Conservation (phyloP, 2,797 vertebrate species). For the Triplophysa yarkandensis region DNA sequence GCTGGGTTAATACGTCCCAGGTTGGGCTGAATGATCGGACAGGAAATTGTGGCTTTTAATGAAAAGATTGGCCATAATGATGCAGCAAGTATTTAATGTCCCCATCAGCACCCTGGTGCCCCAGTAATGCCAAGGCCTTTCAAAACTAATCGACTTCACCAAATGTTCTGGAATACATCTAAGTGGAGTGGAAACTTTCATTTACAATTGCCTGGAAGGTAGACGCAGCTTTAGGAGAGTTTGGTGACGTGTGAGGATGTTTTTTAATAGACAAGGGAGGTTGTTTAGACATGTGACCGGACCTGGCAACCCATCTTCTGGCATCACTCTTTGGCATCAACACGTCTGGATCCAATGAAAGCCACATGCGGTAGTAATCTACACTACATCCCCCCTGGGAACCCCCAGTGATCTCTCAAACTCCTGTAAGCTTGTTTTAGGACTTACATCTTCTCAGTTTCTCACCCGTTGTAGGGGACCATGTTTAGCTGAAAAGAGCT, state of each 20-base stretch:
- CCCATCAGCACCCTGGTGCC: slow-evolving; percentile 45
- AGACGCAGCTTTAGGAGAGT: slow-evolving; percentile 26
- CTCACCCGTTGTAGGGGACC: not conserved
- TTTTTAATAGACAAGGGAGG: slow-evolving; percentile 28
- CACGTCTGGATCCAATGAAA: slow-evolving; percentile 60
- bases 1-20: slow-evolving; percentile 69
- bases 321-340: slow-evolving; percentile 50
- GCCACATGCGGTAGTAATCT: slow-evolving; percentile 52
- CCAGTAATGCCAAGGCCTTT: slow-evolving; percentile 57
- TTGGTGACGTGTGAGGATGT: slow-evolving; percentile 34
- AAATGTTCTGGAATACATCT: slow-evolving; percentile 25
- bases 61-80: slow-evolving; percentile 64
- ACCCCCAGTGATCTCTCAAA: not conserved
- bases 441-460: slow-evolving; percentile 12
- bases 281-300: slow-evolving; percentile 31
- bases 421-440: slow-evolving; percentile 29
- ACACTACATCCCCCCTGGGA: slow-evolving; percentile 13
- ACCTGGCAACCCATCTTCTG: slow-evolving; percentile 48
- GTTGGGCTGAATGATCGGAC: slow-evolving; percentile 66
- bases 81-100: slow-evolving; percentile 55
- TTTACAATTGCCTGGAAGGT: slow-evolving; percentile 33
- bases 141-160: slow-evolving; percentile 49
- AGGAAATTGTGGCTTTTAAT: slow-evolving; percentile 69
- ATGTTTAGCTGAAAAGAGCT: not conserved
- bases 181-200: slow-evolving; percentile 14